Conservation (phyloP, 2,113 vertebrate species). For the Pomatostomus ruficeps region DNA sequence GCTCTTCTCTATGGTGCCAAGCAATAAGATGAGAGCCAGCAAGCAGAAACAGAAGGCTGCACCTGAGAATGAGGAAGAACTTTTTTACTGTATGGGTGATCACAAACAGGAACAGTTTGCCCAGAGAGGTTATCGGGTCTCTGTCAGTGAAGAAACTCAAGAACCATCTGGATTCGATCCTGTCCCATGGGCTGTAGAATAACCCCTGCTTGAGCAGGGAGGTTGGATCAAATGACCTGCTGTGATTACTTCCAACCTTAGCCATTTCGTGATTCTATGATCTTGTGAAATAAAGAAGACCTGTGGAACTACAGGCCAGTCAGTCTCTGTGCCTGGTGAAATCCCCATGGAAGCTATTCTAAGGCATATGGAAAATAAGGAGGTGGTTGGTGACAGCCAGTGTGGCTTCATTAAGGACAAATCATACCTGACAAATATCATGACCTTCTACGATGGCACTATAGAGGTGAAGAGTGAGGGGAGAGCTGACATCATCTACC, state of each 20-base stretch:
- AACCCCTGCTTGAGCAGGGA: neutral
- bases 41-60: neutral
- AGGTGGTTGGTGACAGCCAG: neutral
- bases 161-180: neutral
- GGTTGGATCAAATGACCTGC: neutral
- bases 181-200: neutral
- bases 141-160: neutral
- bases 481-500: neutral
- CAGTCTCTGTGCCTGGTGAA: neutral
- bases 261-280: neutral
- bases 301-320: neutral
- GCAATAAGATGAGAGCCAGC: neutral
- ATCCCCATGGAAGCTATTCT: neutral
- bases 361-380: neutral
- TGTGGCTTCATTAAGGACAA: neutral
- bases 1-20: neutral
- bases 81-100: neutral
- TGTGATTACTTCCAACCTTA: neutral
- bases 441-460: neutral
- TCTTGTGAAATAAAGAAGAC: neutral
- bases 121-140: neutral
- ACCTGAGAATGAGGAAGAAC: neutral
- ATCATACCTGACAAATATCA: neutral
- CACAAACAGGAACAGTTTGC: neutral
- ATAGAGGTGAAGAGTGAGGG: neutral